Conservation (phyloP, 2,888 invertebrate species). For the Plebejus melissa region DNA sequence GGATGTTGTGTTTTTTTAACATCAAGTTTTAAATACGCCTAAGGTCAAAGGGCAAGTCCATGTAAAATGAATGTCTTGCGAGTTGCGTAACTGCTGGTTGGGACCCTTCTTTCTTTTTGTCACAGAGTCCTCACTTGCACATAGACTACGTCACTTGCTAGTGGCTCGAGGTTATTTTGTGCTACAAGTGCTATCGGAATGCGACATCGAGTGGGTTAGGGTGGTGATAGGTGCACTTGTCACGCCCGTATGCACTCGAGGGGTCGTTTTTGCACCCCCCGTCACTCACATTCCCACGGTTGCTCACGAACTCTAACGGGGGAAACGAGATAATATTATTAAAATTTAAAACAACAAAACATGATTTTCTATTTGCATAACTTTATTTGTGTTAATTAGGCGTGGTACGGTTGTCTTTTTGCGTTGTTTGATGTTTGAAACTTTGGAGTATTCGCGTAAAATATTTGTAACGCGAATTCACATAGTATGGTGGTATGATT, state of each 20-base stretch:
- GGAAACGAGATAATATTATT: constrained; percentile 9
- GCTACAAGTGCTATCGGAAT: constrained; percentile 34
- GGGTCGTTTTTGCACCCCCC: constrained; percentile 74
- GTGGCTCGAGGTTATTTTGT: background rate
- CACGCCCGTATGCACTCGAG: constrained; percentile 75
- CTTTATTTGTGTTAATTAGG: constrained; percentile 6
- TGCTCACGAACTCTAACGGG: constrained; percentile 30
- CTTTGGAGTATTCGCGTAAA: background rate
- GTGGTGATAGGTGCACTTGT: constrained; percentile 61
- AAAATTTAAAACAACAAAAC: constrained; percentile 13
- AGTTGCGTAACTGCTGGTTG: too few species aligned
- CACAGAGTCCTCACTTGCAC: background rate
- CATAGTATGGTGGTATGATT: too few species aligned
- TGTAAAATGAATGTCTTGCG: background rate
- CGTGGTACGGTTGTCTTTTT: background rate
- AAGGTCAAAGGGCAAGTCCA: too few species aligned
- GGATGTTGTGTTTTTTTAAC: too few species aligned
- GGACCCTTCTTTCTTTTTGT: too few species aligned
- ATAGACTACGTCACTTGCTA: background rate
- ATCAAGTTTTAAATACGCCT: too few species aligned
- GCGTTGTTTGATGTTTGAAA: background rate
- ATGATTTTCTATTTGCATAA: constrained; percentile 12
- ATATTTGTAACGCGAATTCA: too few species aligned
- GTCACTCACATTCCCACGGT: constrained; percentile 67
- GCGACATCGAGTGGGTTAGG: constrained; percentile 34